Conservation (phyloP, 2,888 invertebrate species). For the Endomychus coccineus region DNA sequence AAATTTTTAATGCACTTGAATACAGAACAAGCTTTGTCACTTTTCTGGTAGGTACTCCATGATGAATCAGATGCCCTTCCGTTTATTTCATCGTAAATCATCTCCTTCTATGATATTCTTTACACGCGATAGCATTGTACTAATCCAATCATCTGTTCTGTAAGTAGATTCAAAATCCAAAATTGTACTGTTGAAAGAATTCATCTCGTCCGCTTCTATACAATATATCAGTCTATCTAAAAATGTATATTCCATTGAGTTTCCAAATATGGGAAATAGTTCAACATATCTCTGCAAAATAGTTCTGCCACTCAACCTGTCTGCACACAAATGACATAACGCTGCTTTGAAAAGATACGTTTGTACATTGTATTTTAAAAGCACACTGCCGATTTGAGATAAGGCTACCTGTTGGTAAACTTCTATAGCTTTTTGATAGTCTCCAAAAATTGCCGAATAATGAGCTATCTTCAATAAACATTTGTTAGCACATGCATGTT, state of each 20-base stretch:
- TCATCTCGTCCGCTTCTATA: constrained; percentile 85
- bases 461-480: constrained; percentile 94
- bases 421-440: constrained; percentile 90
- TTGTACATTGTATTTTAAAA: constrained; percentile 81
- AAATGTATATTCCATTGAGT: constrained; percentile 87
- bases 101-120: too few species aligned
- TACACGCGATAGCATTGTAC: constrained; percentile 81
- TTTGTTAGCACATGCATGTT: constrained; percentile 92
- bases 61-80: too few species aligned
- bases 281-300: constrained; percentile 85
- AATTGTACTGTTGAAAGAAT: constrained; percentile 86
- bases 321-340: constrained; percentile 89
- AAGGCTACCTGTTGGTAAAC: constrained; percentile 92
- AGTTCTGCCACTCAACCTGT: constrained; percentile 81
- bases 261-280: constrained; percentile 87
- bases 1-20: too few species aligned
- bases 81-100: too few species aligned
- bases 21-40: too few species aligned
- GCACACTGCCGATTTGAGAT: constrained; percentile 82
- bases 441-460: constrained; percentile 87
- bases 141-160: constrained; percentile 90
- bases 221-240: constrained; percentile 72
- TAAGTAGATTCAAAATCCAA: constrained; percentile 91
- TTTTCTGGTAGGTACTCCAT: too few species aligned
- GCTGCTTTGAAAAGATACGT: constrained; percentile 96